Percentiles rank a stretch among this genome's conserved stretches.
Conservation (phyloP, 2,113 vertebrate species). For the Gorilla gorilla region DNA sequence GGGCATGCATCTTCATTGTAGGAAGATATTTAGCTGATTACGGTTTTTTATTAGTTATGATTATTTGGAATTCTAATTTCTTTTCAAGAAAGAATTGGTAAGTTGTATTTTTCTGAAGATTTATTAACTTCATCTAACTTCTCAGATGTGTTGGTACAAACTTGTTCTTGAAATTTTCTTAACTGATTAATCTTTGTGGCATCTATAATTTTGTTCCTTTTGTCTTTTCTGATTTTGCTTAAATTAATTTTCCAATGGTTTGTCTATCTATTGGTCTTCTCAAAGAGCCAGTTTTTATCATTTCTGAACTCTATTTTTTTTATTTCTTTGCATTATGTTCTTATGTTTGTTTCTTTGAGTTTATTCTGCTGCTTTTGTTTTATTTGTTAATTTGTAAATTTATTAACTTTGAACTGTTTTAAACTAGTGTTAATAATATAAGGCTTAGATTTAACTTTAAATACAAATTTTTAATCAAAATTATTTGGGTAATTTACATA, state of each 20-base stretch:
- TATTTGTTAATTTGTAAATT: not conserved
- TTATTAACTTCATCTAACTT: not conserved
- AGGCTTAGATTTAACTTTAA: not conserved
- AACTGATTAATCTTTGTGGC: not conserved
- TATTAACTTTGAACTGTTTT: not conserved
- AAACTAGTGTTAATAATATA: not conserved
- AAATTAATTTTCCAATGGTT: not conserved
- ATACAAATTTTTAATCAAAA: not conserved
- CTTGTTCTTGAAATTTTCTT: not conserved
- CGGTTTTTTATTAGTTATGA: not conserved
- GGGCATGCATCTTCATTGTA: not conserved
- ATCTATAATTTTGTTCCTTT: not conserved
- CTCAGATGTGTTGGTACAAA: not conserved
- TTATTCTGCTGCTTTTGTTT: not conserved
- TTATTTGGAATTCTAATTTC: not conserved
- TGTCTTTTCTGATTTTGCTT: not conserved
- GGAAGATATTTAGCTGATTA: not conserved
- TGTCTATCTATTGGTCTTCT: not conserved
- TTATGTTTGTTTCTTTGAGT: not conserved
- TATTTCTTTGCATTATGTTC: not conserved
- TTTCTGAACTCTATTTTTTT: not conserved
- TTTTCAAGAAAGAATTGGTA: not conserved
- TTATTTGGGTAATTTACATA: not conserved
- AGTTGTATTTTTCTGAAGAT: not conserved
- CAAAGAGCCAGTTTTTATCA: not conserved